Evolutionary conservation across 2,888 invertebrate genomes (phyloP), one percentile per base, ranked within the genome.

Genomic region (Agrilus biguttatus): DNA sequence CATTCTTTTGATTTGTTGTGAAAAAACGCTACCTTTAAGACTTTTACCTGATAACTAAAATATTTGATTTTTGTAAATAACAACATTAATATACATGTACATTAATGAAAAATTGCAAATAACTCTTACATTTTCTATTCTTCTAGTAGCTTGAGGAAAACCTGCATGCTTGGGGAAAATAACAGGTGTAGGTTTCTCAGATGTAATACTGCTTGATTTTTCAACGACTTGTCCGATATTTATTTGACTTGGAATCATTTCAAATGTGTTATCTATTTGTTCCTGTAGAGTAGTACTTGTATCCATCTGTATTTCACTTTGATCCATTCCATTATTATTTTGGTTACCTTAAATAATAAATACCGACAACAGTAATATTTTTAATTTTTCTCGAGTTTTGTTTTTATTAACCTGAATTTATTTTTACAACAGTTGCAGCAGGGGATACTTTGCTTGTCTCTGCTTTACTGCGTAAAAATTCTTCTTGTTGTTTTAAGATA

Each of bases 401-500:
- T 17, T 37, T 4, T 4, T 10, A 35, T 40, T 34, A 40, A 45
- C 41, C 28, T 43, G 38, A 36, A 14, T 49, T 42, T 42, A 43
- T 48, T 10, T 73, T 68, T 46, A 73, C 65, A 12, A 78, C 70
- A 55, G 74, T 74, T 1, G 80, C 83, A 0, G 83, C 73, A 3
- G 81, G 76, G 45, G 73, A 68, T 41, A 76, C 66, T 8, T 10
- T 10, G 21, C 71, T 69, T 51, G 74, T 73, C 46, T 71, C 70
- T 8, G 60, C 57, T 47, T 72, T 73, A 49, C 77, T 70, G 35
- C 61, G 67, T 14, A 79, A 59, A 58, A 80, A 87, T 49, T 81
- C 79, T 52, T 78, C 74, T 59, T 87, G 84, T 74, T 83, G 75
- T 44, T 72, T 73, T 14, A 86, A 66, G 33, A 87, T 70, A 56